Evolutionary conservation across 2,888 invertebrate genomes (phyloP), one percentile per base, ranked within the genome.

Genomic region (Lepidochitona cinerea): DNA sequence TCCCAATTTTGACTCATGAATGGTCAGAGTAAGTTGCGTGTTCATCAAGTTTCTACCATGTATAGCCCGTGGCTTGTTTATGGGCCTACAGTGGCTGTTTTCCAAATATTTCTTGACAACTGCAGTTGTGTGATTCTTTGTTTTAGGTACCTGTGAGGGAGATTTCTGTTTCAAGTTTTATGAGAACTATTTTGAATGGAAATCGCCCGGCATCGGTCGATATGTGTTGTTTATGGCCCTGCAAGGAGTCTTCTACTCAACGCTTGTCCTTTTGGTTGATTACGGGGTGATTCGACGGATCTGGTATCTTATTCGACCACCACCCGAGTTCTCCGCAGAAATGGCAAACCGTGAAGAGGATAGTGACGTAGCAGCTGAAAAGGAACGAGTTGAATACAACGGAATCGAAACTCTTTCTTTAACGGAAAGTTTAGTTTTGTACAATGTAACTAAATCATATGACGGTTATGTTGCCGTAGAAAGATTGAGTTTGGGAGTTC

Each of bases 201-300:
- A 93, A n/a, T 88, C 91, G 32, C 94, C 94, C 0, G 96, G 96
- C 1, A 92, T 95, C 41, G 92, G 94, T 37, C 92, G 94, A 0
- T 94, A 95, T 88, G 79, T 95, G 2, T 68, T 93, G 0, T 93
- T 93, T 81, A 92, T 95, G 86, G 74, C 92, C 1, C 37, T 89
- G 0, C 92, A 93, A 0, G 93, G 93, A 4, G 68, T 93, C 0
- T 59, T 93, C 0, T 92, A 93, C 72, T 94, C 95, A 89, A 9
- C 88, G 0, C 74, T 94, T 0, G 90, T 96, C 9, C 91, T 95
- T 75, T 72, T 93, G 2, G 87, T 94, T 5, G 96, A 96, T 64
- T 79, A 77, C 0, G 64, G 75, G 23, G 12, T 78, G 4, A n/a
- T 78, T 14, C 72, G 71, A 29, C 23, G 68, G 12, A 14, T 79